Evolutionary conservation across 2,113 vertebrate genomes (phyloP).

Genomic region (Peromyscus polionotus): DNA sequence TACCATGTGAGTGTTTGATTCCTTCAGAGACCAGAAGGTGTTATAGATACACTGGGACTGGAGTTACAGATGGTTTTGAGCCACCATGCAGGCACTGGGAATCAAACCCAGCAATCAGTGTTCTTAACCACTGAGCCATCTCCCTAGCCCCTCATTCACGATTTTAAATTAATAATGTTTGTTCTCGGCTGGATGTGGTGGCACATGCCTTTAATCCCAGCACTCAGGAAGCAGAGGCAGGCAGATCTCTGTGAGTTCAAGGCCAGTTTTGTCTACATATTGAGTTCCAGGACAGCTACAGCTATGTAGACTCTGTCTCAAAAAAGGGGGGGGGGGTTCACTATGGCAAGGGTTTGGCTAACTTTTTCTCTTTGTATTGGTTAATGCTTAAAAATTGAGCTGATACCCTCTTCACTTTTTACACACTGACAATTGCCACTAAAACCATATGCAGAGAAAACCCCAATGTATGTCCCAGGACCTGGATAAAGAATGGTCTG

Average conservation of each 20-base stretch:
- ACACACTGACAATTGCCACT: neutral
- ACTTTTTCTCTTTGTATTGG: neutral
- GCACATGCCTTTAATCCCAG: neutral
- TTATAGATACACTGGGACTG: neutral
- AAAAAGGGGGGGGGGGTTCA: neutral
- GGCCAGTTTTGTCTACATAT: neutral
- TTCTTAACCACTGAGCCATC: neutral
- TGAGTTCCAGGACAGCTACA: neutral
- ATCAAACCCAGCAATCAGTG: neutral
- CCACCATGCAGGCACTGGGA: neutral
- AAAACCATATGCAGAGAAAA: neutral
- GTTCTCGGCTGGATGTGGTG: neutral
- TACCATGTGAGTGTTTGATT: too few species aligned
- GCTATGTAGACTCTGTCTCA: neutral
- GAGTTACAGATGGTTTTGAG: neutral
- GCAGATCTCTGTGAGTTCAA: neutral
- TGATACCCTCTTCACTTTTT: neutral
- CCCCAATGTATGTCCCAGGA: neutral
- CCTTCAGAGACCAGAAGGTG: neutral
- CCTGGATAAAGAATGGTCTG: neutral
- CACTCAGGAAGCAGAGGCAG: neutral
- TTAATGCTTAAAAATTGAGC: conserved; percentile 10
- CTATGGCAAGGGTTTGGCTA: neutral
- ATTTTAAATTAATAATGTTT: conserved; percentile 31
- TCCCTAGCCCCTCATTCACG: neutral